Conservation (phyloP, 1,140 invertebrate genomes). For the Sarcophaga bullata region DNA sequence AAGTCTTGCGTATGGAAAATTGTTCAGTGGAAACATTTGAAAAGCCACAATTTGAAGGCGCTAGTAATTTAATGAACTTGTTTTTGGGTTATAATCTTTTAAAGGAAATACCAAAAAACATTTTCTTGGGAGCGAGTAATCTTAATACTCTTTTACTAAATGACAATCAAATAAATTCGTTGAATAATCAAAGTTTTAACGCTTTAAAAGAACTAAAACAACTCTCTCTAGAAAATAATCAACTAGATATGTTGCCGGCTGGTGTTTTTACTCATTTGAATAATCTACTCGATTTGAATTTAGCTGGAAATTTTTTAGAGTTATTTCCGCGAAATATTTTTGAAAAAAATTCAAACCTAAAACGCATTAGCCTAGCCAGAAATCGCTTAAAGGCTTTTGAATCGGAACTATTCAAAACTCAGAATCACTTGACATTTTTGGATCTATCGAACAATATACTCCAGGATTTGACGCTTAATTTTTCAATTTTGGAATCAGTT, state of each 20-base stretch:
- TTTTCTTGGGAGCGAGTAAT: conserved; percentile 61
- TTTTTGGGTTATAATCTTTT: conserved; percentile 58
- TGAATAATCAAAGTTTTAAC: conserved; percentile 58
- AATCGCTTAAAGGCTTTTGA: conserved; percentile 58
- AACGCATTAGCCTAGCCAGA: conserved; percentile 51
- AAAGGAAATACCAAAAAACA: conserved; percentile 61
- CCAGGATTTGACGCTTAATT: conserved; percentile 59
- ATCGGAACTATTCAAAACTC: conserved; percentile 57
- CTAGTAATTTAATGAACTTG: conserved; percentile 61
- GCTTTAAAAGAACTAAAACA: conserved; percentile 58
- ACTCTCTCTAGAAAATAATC: conserved; percentile 55
- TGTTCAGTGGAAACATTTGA: conserved; percentile 60
- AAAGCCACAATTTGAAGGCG: conserved; percentile 62
- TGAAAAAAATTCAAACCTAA: conserved; percentile 57
- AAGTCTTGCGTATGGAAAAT: conserved; percentile 61
- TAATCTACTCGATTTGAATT: conserved; percentile 56
- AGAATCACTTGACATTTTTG: conserved; percentile 49
- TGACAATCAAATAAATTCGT: conserved; percentile 50
- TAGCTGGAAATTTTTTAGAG: conserved; percentile 56
- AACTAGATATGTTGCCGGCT: conserved; percentile 51
- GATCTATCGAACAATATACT: conserved; percentile 60
- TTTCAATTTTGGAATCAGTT: conserved; percentile 50
- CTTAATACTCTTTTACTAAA: conserved; percentile 54
- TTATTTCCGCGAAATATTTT: conserved; percentile 57
- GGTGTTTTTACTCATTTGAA: conserved; percentile 53